A percentile compares a stretch with the other conserved stretches of the same genome.
Conservation (phyloP, 2,888 invertebrate species). For the Dromius quadrimaculatus region DNA sequence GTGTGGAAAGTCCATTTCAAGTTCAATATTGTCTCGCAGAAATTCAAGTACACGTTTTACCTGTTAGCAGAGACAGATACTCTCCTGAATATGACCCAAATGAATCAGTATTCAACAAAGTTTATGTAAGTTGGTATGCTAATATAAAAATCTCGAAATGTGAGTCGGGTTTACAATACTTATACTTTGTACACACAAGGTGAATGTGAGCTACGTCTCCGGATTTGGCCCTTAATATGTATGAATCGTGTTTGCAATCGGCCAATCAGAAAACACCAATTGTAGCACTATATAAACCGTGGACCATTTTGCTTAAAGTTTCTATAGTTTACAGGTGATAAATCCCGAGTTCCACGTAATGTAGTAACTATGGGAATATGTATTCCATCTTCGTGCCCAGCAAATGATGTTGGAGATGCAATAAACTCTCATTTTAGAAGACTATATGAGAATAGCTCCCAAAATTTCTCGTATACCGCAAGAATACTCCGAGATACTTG, state of each 20-base stretch:
- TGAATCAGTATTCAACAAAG: slow-evolving; percentile 61
- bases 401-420: slow-evolving; percentile 60
- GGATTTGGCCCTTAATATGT: too few relatives aligned
- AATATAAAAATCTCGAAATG: too few relatives aligned
- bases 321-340: slow-evolving; percentile 58
- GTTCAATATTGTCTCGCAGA: slow-evolving; percentile 64
- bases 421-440: slow-evolving; percentile 59
- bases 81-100: slow-evolving; percentile 60
- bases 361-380: slow-evolving; percentile 63
- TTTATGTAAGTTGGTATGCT: slow-evolving; percentile 61
- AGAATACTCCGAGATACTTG: slow-evolving; percentile 62
- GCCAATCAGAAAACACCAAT: too few relatives aligned
- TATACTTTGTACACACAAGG: too few relatives aligned
- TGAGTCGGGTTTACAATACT: too few relatives aligned
- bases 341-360: slow-evolving; percentile 61
- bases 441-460: slow-evolving; percentile 59
- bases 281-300: too few relatives aligned
- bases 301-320: too few relatives aligned
- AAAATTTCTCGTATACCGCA: slow-evolving; percentile 57
- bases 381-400: slow-evolving; percentile 63
- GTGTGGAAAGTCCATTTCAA: slow-evolving; percentile 63
- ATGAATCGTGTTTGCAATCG: too few relatives aligned
- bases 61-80: slow-evolving; percentile 57
- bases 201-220: too few relatives aligned
- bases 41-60: slow-evolving; percentile 60